Conservation (phyloP, 2,113 vertebrate genomes). For the Malurus alboscapulatus region DNA sequence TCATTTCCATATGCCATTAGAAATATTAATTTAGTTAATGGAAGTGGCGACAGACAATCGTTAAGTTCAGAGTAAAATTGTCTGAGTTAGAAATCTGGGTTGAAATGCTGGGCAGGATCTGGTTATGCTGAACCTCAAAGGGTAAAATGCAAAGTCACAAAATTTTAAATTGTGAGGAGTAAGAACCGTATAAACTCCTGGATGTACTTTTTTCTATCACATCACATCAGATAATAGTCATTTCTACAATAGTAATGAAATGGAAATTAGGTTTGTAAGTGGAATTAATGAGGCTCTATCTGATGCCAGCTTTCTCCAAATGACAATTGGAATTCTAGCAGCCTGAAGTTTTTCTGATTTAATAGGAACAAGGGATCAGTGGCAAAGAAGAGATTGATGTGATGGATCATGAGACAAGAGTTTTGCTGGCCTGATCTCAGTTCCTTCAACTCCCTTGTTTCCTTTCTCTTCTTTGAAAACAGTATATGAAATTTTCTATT, state of each 20-base stretch:
- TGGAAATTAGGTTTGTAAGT: slow-evolving; percentile 13
- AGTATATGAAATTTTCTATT: neutral
- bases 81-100: neutral
- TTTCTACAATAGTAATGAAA: slow-evolving; percentile 20
- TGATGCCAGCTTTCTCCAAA: neutral
- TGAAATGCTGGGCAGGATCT: neutral
- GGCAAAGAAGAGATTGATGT: neutral
- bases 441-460: neutral
- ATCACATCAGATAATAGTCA: neutral
- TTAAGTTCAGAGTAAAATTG: neutral
- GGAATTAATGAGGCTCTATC: slow-evolving; percentile 16
- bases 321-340: neutral
- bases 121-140: neutral
- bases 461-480: slow-evolving; percentile 4
- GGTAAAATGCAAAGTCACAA: neutral
- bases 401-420: neutral
- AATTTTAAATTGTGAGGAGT: neutral
- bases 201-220: neutral
- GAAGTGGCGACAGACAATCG: neutral
- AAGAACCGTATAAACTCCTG: neutral
- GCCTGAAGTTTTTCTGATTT: neutral
- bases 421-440: neutral
- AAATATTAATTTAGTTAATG: neutral
- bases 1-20: neutral
- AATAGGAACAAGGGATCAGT: neutral